phyloP scores from a whole-genome alignment of 2,888 invertebrate species.

The Belgica antarctica region DNA sequence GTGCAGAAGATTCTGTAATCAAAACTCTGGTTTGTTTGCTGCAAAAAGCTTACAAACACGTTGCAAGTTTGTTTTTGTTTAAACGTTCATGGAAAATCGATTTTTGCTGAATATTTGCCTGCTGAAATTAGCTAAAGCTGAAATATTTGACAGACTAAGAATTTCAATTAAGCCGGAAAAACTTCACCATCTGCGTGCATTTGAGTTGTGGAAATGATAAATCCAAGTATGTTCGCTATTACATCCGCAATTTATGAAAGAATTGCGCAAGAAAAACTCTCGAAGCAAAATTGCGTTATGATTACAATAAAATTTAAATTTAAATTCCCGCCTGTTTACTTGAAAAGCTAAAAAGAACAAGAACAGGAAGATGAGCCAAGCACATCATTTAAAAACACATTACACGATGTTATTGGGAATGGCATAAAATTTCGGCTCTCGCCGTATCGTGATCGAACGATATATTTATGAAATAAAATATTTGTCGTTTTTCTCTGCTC shows the following conservation, averaged over 20 bases:
- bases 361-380: not conserved
- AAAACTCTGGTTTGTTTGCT: too few species aligned
- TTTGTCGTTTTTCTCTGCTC: not conserved
- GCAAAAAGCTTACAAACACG: too few species aligned
- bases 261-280: not conserved
- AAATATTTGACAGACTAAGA: too few species aligned
- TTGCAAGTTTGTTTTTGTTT: too few species aligned
- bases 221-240: too few species aligned
- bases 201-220: not conserved
- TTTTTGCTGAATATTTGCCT: too few species aligned
- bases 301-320: slow-evolving; percentile 30
- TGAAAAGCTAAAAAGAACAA: not conserved
- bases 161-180: too few species aligned
- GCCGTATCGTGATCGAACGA: not conserved
- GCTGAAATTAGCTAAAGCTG: too few species aligned
- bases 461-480: slow-evolving; percentile 6
- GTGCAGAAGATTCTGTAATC: too few species aligned
- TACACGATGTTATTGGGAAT: slow-evolving; percentile 28
- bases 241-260: too few species aligned
- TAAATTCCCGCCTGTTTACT: not conserved
- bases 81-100: too few species aligned
- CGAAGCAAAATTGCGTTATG: not conserved
- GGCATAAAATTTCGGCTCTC: not conserved
- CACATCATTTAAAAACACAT: slow-evolving; percentile 36
- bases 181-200: not conserved